These are phyloP conservation scores for Genyomyrus donnyi DNA, from an alignment of 2,113 vertebrate genomes.

Conservation along the genomic window DNA sequence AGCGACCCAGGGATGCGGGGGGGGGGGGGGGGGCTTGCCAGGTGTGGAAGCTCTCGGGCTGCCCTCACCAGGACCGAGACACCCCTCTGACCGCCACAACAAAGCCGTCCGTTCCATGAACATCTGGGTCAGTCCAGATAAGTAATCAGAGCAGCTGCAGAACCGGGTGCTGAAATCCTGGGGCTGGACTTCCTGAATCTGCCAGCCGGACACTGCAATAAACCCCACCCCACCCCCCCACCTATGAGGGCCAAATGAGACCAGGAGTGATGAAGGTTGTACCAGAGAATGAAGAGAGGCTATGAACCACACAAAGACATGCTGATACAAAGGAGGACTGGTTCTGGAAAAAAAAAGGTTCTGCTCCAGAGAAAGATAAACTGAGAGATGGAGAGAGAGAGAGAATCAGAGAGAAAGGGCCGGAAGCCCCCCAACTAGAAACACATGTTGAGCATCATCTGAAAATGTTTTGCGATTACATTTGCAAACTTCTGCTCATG, in stretches of 20 bases:
- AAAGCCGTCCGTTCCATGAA: background rate
- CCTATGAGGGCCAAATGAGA: background rate
- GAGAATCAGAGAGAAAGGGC: constrained; percentile 17
- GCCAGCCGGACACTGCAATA: background rate
- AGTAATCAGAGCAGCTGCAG: background rate
- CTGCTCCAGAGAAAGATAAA: constrained; percentile 27
- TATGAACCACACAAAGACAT: constrained; percentile 4
- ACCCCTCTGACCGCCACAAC: too few species aligned
- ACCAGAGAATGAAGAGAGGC: background rate
- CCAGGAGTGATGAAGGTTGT: background rate
- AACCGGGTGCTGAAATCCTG: background rate
- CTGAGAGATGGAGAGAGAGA: background rate
- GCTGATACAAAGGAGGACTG: constrained; percentile 1
- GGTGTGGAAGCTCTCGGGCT: background rate
- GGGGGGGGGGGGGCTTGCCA: background rate
- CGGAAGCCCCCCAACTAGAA: constrained; percentile 34
- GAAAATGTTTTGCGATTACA: constrained; percentile 27
- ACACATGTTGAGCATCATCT: constrained; percentile 45
- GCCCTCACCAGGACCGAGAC: background rate
- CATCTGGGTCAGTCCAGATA: background rate
- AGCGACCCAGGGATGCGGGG: background rate
- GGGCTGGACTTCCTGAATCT: background rate
- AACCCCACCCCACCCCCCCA: background rate
- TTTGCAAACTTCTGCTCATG: constrained; percentile 19
- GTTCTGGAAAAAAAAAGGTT: constrained; percentile 38